Evolutionary conservation across 2,888 invertebrate genomes (phyloP).

Genomic region (Lasius fuliginosus): DNA sequence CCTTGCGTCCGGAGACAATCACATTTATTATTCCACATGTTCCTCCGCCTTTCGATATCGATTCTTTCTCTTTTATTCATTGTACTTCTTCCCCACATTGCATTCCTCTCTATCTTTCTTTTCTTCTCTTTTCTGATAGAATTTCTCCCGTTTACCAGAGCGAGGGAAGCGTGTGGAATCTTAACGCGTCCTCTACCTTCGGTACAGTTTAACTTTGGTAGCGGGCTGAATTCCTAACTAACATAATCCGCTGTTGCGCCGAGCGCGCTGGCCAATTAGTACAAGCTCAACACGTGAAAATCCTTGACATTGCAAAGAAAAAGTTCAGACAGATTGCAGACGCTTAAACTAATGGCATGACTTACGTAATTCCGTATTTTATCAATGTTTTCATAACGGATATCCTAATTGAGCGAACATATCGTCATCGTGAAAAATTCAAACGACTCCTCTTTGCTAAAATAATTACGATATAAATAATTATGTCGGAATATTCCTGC

Average conservation of each 20-base stretch:
- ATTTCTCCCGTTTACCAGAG: constrained; percentile 50
- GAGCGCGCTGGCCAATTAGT: constrained; percentile 75
- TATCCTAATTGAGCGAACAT: background rate
- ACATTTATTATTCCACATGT: constrained; percentile 70
- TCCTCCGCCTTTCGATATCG: constrained; percentile 12
- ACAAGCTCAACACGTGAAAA: constrained; percentile 53
- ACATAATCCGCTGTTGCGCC: constrained; percentile 71
- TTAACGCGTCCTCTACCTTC: constrained; percentile 62
- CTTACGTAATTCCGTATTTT: constrained; percentile 18
- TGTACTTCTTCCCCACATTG: constrained; percentile 11
- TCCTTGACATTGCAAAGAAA: constrained; percentile 47
- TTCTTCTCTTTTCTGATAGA: constrained; percentile 35
- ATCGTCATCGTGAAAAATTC: background rate
- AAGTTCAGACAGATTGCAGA: constrained; percentile 42
- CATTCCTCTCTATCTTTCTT: background rate
- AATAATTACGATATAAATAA: constrained; percentile 8
- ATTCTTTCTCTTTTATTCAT: constrained; percentile 29
- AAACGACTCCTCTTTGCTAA: constrained; percentile 6
- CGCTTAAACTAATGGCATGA: constrained; percentile 44
- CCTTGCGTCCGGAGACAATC: constrained; percentile 26
- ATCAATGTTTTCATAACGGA: constrained; percentile 25
- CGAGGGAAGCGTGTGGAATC: constrained; percentile 57
- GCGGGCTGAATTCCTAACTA: constrained; percentile 75
- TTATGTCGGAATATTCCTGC: background rate
- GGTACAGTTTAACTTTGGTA: constrained; percentile 69